Base-by-base conservation (phyloP, 2,797 vertebrate species). In the Cyprinella venusta region DNA sequence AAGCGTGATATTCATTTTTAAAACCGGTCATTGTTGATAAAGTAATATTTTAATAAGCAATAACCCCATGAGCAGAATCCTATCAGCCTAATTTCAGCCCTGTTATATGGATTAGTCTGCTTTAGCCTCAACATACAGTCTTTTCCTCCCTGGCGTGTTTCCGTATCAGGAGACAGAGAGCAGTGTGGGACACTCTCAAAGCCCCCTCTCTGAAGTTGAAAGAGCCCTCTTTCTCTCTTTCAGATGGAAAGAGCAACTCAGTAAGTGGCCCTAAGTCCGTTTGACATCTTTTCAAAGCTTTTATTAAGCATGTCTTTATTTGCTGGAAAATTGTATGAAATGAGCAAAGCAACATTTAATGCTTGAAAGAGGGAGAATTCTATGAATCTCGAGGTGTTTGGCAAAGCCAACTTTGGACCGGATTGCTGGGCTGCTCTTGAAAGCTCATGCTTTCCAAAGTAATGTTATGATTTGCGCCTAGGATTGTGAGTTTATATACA, bases 241-340 rank as follows among this genome's bases (percentile, higher is more conserved):
- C 24, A 71, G 74, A 81, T 80, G 59, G 75, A 83, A 80, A 76
- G 61, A 83, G 76, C 63, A 84, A 59, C 65, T 76, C 75, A 76
- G 83, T 52, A 63, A 75, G 83, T 78, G 63, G 81, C 42, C 85
- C 79, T 88, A 86, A 88, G 71, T 42, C 54, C 86, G 77, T 83
- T 81, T 71, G 80, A 89, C 87, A 86, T 78, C 77, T 88, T 86
- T 88, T 91, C 83, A 92, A 90, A 92, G 90, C 84, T 40, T 77
- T 87, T 16, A 9, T 79, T 85, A 84, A 84, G 77, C 76, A 81
- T 76, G 67, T 63, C 52, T 79, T 74, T 79, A 86, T 78, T 63
- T 87, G 82, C 85, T 90, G 86, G 88, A 84, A 91, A 91, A 91
- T 88, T 80, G 86, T 63, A 82, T 80, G 90, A 85, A 86, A 86